Percentiles rank a stretch among this genome's conserved stretches.
Evolutionary conservation across 2,113 vertebrate genomes (phyloP).

Genomic region (Ginglymostoma cirratum): DNA sequence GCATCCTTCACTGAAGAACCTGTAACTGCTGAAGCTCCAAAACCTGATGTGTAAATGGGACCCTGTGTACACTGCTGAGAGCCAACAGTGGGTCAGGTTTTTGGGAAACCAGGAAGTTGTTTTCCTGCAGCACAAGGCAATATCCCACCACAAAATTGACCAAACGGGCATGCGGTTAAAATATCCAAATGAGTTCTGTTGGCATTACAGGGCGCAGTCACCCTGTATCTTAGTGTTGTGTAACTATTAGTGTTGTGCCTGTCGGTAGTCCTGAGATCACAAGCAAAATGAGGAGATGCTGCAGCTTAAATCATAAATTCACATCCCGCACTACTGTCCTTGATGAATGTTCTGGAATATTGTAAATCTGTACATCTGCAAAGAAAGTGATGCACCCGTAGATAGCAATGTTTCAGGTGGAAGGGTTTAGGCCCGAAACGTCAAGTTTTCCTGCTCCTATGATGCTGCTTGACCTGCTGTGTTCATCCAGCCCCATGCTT

Average conservation of each 20-base stretch:
- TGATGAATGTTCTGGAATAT: not conserved
- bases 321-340: not conserved
- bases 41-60: not conserved
- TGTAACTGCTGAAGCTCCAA: not conserved
- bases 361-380: not conserved
- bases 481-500: too few relatives aligned
- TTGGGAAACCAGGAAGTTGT: not conserved
- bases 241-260: not conserved
- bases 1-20: not conserved
- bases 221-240: too few relatives aligned
- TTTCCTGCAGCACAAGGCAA: not conserved
- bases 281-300: not conserved
- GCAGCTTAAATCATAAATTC: not conserved
- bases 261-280: not conserved
- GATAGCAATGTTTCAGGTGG: not conserved
- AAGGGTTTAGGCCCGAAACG: too few relatives aligned
- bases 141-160: not conserved
- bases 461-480: too few relatives aligned
- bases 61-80: not conserved
- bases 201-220: not conserved
- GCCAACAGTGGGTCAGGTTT: not conserved
- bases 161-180: not conserved
- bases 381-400: not conserved
- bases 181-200: not conserved
- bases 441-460: too few relatives aligned